phyloP scores from a whole-genome alignment of 2,113 vertebrate genomes.

The Reinhardtius hippoglossoides region DNA sequence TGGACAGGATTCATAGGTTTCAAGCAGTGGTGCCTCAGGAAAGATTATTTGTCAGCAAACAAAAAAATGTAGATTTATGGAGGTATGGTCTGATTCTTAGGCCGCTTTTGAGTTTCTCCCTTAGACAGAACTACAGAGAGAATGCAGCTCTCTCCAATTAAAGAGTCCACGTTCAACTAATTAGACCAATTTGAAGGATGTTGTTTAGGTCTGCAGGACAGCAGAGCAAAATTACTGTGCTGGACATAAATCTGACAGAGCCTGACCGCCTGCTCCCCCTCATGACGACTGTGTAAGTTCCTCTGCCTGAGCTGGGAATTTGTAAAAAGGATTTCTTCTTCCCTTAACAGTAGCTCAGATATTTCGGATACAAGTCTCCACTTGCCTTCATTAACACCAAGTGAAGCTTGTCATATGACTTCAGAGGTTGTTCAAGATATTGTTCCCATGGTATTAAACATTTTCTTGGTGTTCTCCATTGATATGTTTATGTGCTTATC shows the following conservation, averaged over 20 bases:
- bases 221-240: constrained; percentile 1
- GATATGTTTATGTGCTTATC: background rate
- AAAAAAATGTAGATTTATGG: background rate
- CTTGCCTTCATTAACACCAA: constrained; percentile 30
- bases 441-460: background rate
- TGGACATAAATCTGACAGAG: background rate
- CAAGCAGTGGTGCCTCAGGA: background rate
- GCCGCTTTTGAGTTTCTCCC: too few species aligned
- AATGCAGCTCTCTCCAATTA: background rate
- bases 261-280: background rate
- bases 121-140: too few species aligned
- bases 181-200: background rate
- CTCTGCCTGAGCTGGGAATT: constrained; percentile 3
- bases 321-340: constrained; percentile 4
- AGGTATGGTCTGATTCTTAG: background rate
- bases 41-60: constrained; percentile 9
- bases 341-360: constrained; percentile 12
- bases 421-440: constrained; percentile 1
- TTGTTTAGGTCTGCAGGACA: constrained; percentile 1
- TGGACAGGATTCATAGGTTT: constrained; percentile 36
- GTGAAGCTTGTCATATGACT: constrained; percentile 4
- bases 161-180: background rate
- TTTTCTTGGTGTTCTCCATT: background rate
- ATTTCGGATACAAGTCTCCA: constrained; percentile 21
- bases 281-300: background rate